Evolutionary conservation across 2,888 invertebrate species (phyloP), one percentile per base, ranked within the genome.

Genomic region (Acleris sparsana): DNA sequence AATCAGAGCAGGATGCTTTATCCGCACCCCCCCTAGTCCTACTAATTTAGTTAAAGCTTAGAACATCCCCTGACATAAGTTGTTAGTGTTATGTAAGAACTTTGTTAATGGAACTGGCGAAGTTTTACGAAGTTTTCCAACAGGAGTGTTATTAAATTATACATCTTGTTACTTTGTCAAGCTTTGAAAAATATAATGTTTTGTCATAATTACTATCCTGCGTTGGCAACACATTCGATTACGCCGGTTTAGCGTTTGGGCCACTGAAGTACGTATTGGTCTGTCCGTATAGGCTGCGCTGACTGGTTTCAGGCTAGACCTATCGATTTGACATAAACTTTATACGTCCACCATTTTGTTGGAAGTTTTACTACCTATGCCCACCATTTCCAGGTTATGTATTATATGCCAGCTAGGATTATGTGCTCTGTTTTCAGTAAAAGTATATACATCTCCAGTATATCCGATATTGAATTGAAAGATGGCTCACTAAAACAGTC

Each of bases 321-420:
- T 83, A 87, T 87, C 81, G 88, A 86, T 87, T 86, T 74, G 79
- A 83, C 80, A 85, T 84, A 82, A 71, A 82, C 81, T 84, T 85
- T 82, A 83, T 81, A 79, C 80, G 84, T 83, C 88, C 84, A 83
- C 86, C 87, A 88, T 87, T 87, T 87, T 87, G 87, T 79, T 75
- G 77, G 68, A 73, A 73, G 75, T 75, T 72, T 75, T 78, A 76
- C 73, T 71, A 76, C 71, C 80, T 75, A 74, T 80, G 80, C 78
- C 83, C 82, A 81, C 80, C 80, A 84, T 85, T 84, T 86, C 84
- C 84, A 57, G 18, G 52, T 44, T 49, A 7, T 20, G 18, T 49
- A 17, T 49, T 20, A 17, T 49, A 29, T 9, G 33, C 33, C 0
- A 9, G 9, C 33, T 9, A 33, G 33, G 33, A 9, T 33, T 33